A percentile compares a stretch with the other conserved stretches of the same genome.
Evolutionary conservation across 2,797 vertebrate species (phyloP).

Genomic region (Enoplosus armatus): DNA sequence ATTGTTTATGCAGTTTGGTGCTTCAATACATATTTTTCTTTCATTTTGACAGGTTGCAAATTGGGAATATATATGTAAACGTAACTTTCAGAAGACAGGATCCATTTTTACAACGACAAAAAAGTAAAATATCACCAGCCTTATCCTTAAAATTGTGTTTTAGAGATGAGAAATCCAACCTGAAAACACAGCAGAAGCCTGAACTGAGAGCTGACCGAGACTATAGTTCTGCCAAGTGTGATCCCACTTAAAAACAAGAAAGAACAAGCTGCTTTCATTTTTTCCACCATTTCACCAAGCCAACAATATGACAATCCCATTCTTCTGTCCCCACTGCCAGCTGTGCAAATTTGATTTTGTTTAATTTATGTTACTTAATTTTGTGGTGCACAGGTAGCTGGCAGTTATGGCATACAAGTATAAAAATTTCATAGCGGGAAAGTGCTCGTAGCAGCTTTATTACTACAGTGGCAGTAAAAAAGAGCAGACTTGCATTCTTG

Average conservation of each 20-base stretch:
- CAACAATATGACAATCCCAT: constrained; percentile 42
- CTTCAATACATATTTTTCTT: not conserved
- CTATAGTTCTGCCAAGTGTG: constrained; percentile 23
- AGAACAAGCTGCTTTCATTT: constrained; percentile 47
- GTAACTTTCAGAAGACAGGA: not conserved
- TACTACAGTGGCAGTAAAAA: constrained; percentile 46
- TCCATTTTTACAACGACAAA: not conserved
- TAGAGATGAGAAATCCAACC: constrained; percentile 4
- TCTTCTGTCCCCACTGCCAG: constrained; percentile 50
- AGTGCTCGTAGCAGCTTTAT: constrained; percentile 55
- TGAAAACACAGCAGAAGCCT: constrained; percentile 11
- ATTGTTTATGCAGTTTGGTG: not conserved
- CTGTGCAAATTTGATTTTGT: constrained; percentile 59
- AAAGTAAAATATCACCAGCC: not conserved
- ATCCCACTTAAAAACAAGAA: constrained; percentile 47
- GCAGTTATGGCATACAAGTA: constrained; percentile 61
- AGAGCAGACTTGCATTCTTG: constrained; percentile 55
- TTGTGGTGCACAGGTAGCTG: constrained; percentile 56
- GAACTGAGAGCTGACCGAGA: constrained; percentile 28
- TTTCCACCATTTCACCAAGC: constrained; percentile 31
- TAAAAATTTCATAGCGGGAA: constrained; percentile 59
- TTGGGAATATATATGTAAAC: not conserved
- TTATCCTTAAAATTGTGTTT: constrained; percentile 4
- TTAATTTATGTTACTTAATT: constrained; percentile 69
- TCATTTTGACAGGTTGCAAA: not conserved